A percentile compares a stretch with the other conserved stretches of the same genome.
phyloP scores from a whole-genome alignment of 64 coral and sea anemone species.

The Dendronephthya gigantea region DNA sequence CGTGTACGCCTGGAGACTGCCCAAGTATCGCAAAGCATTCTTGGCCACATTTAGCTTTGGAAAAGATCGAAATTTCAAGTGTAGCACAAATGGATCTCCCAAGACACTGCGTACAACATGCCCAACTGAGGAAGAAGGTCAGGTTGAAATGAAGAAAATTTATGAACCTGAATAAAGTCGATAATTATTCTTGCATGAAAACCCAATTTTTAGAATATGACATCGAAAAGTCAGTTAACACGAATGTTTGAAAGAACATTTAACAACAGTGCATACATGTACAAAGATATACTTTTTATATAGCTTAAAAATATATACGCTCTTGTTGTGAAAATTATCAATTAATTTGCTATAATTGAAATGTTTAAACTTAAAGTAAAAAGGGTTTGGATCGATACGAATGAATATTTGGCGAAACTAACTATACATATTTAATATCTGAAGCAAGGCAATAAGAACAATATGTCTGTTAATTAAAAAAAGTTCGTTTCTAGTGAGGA shows the following conservation, averaged over 20 bases:
- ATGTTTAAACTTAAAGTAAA: too few species aligned
- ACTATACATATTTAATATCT: neutral
- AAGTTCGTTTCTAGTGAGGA: neutral
- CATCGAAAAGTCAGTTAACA: too few species aligned
- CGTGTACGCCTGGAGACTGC: neutral
- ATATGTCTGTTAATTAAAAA: neutral
- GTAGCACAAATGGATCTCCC: neutral
- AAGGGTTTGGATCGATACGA: too few species aligned
- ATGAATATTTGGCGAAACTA: too few species aligned
- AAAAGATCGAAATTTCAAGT: neutral
- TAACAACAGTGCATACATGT: too few species aligned
- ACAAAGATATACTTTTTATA: too few species aligned
- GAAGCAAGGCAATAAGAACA: neutral
- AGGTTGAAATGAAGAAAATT: neutral
- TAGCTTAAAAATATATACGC: too few species aligned
- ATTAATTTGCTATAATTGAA: too few species aligned
- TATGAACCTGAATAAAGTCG: neutral
- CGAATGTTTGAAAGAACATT: too few species aligned
- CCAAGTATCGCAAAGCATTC: neutral
- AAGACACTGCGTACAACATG: neutral
- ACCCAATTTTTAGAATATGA: too few species aligned
- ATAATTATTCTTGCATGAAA: neutral
- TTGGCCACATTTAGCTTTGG: neutral
- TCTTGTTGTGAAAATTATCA: too few species aligned
- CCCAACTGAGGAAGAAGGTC: neutral